Base-by-base conservation (phyloP, 2,113 vertebrate genomes). In the Cheirogaleus medius region DNA sequence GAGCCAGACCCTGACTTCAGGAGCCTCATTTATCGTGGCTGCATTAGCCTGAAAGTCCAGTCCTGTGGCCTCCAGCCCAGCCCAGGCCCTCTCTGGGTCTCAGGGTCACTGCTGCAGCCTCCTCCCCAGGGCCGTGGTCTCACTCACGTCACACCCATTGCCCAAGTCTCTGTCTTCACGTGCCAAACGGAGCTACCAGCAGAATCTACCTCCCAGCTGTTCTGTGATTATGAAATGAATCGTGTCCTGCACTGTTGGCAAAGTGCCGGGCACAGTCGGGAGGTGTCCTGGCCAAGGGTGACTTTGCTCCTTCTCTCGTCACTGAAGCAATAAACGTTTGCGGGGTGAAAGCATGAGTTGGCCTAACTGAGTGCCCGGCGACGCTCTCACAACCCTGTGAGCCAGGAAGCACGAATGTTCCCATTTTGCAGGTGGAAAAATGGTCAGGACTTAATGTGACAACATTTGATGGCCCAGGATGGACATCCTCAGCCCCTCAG, bases 161-260 rank as follows among this genome's bases (percentile, higher is more conserved):
- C 64, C 54, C 15, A 37, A 25, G 39, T 47, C 71, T 83, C 44
- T 69, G 83, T 83, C 29, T 32, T 69, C 52, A 5, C 80, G 34
- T 74, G 60, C 76, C 80, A 37, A 68, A 69, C 3, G 66, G 81
- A 71, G 66, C 68, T 42, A 64, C n/a, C 32, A 66, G 94, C 37
- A 71, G 49, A 64, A 92, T n/a, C 97, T 96, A 89, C 96, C 96
- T 97, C 88, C 95, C 68, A 89, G 68, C 58, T 81, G 47, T 66
- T 69, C n/a, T 87, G 71, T 90, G 60, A 89, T 1, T 20, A 54
- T 21, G 11, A 49, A 77, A 60, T 27, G 58, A 83, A 32, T 27
- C 7, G 0, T 66, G 21, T 91, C 60, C 74, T 25, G 23, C 68
- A 82, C 87, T 34, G 18, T n/a, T 25, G 32, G 32, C 92, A 39